A percentile compares a stretch with the other conserved stretches of the same genome.
Conservation (phyloP, 2,797 vertebrate genomes). For the Mastacembelus armatus region DNA sequence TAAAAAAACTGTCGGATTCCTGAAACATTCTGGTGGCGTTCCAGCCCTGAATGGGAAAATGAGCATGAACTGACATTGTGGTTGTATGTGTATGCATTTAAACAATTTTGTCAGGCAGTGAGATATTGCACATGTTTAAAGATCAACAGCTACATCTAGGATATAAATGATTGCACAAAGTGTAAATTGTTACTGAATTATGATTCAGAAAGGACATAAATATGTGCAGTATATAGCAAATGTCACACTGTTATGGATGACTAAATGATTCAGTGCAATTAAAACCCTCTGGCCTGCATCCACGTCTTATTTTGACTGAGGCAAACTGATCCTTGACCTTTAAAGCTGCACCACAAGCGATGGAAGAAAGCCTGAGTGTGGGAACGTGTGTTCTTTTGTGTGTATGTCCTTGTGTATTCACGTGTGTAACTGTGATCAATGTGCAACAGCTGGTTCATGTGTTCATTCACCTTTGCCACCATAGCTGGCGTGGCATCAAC, state of each 20-base stretch:
- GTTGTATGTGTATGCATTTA: not conserved
- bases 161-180: not conserved
- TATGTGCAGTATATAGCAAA: not conserved
- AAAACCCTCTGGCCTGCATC: too few species aligned
- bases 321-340: slow-evolving; percentile 7
- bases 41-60: slow-evolving; percentile 85
- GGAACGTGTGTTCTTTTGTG: not conserved
- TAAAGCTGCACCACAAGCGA: not conserved
- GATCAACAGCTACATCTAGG: not conserved
- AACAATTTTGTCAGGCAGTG: not conserved
- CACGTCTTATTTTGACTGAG: not conserved
- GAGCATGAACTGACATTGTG: not conserved
- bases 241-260: slow-evolving; percentile 13
- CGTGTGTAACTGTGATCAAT: slow-evolving; percentile 3
- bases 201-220: not conserved
- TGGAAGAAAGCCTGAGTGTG: not conserved
- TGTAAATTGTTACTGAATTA: slow-evolving; percentile 8
- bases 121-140: not conserved
- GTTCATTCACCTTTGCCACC: slow-evolving; percentile 87
- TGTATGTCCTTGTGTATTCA: slow-evolving; percentile 10
- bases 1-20: slow-evolving; percentile 92
- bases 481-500: slow-evolving; percentile 96
- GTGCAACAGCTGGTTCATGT: slow-evolving; percentile 14
- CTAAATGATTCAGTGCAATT: too few species aligned
- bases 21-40: slow-evolving; percentile 91